These are phyloP conservation scores for Mythimna impura DNA, from an alignment of 2,888 invertebrate species.

Conservation along the genomic window DNA sequence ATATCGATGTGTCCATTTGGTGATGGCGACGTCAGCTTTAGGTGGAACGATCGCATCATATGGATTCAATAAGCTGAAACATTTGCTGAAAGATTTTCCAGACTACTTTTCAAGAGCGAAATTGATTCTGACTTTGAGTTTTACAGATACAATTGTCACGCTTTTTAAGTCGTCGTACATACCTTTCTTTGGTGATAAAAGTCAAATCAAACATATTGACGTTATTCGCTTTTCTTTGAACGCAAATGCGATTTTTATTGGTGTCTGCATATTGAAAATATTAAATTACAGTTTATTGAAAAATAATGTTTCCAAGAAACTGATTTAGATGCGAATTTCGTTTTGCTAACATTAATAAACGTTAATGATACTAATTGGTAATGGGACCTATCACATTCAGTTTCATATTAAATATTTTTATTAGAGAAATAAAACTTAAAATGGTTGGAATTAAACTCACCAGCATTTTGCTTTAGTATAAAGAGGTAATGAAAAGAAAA, in stretches of 20 bases:
- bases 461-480: conserved; percentile 73
- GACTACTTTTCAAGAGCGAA: conserved; percentile 55
- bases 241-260: not conserved
- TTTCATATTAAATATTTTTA: conserved; percentile 41
- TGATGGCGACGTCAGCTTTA: conserved; percentile 60
- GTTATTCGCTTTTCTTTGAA: conserved; percentile 7
- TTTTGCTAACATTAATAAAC: conserved; percentile 7
- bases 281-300: not conserved
- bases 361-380: conserved; percentile 10
- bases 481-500: conserved; percentile 84
- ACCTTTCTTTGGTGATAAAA: conserved; percentile 64
- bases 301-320: not conserved
- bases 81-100: conserved; percentile 63
- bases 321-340: not conserved
- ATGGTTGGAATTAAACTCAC: conserved; percentile 69
- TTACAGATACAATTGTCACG: conserved; percentile 51
- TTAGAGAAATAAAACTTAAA: conserved; percentile 47
- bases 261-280: conserved; percentile 9
- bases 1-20: conserved; percentile 69
- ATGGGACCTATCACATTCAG: conserved; percentile 1
- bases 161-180: conserved; percentile 38
- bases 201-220: conserved; percentile 35
- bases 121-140: conserved; percentile 58
- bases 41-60: conserved; percentile 54
- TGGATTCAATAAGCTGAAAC: conserved; percentile 66